phyloP scores from a whole-genome alignment of 2,888 invertebrate species.

The Sericinus montela region DNA sequence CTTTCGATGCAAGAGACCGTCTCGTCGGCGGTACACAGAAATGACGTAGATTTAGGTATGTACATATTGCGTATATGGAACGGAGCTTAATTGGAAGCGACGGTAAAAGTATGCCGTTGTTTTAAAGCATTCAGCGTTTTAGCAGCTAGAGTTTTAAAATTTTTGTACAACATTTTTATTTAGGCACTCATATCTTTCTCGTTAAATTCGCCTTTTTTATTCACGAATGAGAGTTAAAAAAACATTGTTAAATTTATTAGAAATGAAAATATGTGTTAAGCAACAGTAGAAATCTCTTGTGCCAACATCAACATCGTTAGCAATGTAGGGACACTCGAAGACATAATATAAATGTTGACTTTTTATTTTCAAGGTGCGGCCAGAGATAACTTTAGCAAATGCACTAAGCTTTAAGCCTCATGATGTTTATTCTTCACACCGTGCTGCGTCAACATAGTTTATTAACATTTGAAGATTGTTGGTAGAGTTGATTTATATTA shows the following conservation, averaged over 20 bases:
- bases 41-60: conserved; percentile 20
- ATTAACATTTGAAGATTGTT: conserved; percentile 50
- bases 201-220: background rate
- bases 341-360: conserved; percentile 64
- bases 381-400: conserved; percentile 72
- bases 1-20: conserved; percentile 30
- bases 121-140: conserved; percentile 20
- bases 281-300: conserved; percentile 27
- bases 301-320: conserved; percentile 40
- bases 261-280: conserved; percentile 19
- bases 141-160: conserved; percentile 33
- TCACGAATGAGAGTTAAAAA: background rate
- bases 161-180: conserved; percentile 22
- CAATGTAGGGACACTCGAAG: conserved; percentile 52
- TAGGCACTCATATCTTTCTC: background rate
- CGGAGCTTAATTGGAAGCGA: conserved; percentile 34
- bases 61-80: conserved; percentile 26
- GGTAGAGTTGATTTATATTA: conserved; percentile 43
- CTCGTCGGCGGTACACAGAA: conserved; percentile 15
- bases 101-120: conserved; percentile 30
- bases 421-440: conserved; percentile 69
- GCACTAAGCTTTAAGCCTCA: conserved; percentile 49
- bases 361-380: conserved; percentile 60
- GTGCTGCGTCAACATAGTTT: conserved; percentile 52
- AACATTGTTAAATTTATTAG: conserved; percentile 10